These are phyloP conservation scores for Mus minutoides DNA, from an alignment of 2,797 vertebrate genomes.

Conservation along the genomic window DNA sequence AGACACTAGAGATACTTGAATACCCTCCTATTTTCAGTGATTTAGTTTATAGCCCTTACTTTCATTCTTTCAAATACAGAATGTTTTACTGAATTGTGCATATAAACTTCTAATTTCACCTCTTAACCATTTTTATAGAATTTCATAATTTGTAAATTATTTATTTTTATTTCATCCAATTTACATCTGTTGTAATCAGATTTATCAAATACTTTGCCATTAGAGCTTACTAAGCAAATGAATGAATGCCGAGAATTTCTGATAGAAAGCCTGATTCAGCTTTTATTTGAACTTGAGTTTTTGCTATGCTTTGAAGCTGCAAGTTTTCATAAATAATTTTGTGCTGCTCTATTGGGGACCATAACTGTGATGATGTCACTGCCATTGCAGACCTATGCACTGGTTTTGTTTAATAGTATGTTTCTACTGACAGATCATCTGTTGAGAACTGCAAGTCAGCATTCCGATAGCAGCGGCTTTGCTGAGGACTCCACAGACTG, in stretches of 20 bases:
- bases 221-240: slow-evolving; percentile 14
- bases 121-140: neutral
- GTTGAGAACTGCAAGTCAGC: slow-evolving; percentile 93
- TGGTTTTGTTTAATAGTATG: neutral
- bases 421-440: slow-evolving; percentile 89
- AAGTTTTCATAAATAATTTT: neutral
- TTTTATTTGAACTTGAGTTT: slow-evolving; percentile 47
- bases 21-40: neutral
- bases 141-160: slow-evolving; percentile 16
- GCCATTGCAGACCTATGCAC: neutral
- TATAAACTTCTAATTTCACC: slow-evolving; percentile 41
- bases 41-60: slow-evolving; percentile 25
- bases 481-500: slow-evolving; percentile 95
- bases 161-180: slow-evolving; percentile 47
- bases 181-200: slow-evolving; percentile 19
- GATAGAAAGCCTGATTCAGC: slow-evolving; percentile 1
- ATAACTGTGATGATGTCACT: neutral
- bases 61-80: slow-evolving; percentile 45
- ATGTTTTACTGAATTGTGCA: neutral
- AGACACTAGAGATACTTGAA: slow-evolving; percentile 23
- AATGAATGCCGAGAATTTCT: slow-evolving; percentile 4
- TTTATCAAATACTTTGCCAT: slow-evolving; percentile 27
- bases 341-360: neutral
- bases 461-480: slow-evolving; percentile 99
- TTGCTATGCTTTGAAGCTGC: neutral